Percentiles rank a stretch among this genome's conserved stretches.
Evolutionary conservation across 2,888 invertebrate genomes (phyloP).

Genomic region (Sinotaia quadrata): DNA sequence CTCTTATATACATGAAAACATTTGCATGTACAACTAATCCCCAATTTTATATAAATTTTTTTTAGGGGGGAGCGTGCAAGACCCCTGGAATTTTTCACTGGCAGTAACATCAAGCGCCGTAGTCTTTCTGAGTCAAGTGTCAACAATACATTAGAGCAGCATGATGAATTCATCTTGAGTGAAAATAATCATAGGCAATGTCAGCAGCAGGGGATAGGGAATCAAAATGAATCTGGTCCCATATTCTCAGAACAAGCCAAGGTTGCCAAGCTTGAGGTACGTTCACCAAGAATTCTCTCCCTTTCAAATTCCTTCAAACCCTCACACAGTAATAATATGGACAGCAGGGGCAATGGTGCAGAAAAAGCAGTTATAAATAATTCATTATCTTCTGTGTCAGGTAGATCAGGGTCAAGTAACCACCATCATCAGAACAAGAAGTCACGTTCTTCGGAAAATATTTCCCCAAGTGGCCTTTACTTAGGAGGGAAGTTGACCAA

Average conservation of each 20-base stretch:
- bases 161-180: slow-evolving; percentile 24
- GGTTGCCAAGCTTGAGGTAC: slow-evolving; percentile 61
- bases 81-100: slow-evolving; percentile 17
- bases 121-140: slow-evolving; percentile 53
- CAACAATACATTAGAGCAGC: slow-evolving; percentile 32
- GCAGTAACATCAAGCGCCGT: slow-evolving; percentile 46
- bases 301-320: slow-evolving; percentile 35
- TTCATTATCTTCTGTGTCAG: slow-evolving; percentile 28
- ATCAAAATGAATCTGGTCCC: too few species aligned
- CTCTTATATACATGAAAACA: too few species aligned
- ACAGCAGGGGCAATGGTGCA: background rate
- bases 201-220: slow-evolving; percentile 6
- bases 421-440: slow-evolving; percentile 37
- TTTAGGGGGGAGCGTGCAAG: slow-evolving; percentile 9
- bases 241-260: slow-evolving; percentile 47
- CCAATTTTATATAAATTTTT: too few species aligned
- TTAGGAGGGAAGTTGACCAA: slow-evolving; percentile 27
- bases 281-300: slow-evolving; percentile 50
- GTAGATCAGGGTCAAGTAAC: background rate
- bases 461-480: slow-evolving; percentile 38
- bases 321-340: background rate
- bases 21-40: too few species aligned
- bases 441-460: slow-evolving; percentile 58
- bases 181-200: background rate
- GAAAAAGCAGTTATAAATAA: slow-evolving; percentile 35